Evolutionary conservation across 1,140 invertebrate species (phyloP), one percentile per base, ranked within the genome.

Genomic region (Psix sp.): DNA sequence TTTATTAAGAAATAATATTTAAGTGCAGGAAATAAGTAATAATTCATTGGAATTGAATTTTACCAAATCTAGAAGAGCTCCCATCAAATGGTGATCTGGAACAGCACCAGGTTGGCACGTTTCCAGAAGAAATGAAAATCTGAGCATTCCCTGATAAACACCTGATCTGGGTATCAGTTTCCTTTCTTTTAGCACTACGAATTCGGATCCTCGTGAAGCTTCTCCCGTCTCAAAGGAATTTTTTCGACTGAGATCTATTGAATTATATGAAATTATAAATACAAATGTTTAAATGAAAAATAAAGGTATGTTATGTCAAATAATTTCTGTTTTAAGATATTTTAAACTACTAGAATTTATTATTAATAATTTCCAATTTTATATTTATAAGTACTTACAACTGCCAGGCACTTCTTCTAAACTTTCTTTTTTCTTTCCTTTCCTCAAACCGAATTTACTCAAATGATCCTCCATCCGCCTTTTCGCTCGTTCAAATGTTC

Each of bases 41-140:
- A 24, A 24, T 24, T 24, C 9, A 24, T 24, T 5, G 6, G 36
- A 5, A 9, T 14, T 3, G 1, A 29, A 4, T 48, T 38, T n/a
- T 89, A 98, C 97, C 90, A 99, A 90, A 87, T 99, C 97, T 21
- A 99, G 85, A 35, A 98, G 88, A 5, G 97, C 96, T n/a, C 95
- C 96, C 77, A 99, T 91, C 24, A 99, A 90, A 80, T 97, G 94
- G 15, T 97, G 92, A 89, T 99, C 98, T 1, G 98, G 98, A 35
- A 99, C 92, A 0, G 94, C 91, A 10, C 98, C 98, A 6, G 98
- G 98, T 46, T 95, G 93, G 81, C 95, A 98, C 18, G 95, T 96
- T 85, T 99, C 97, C 54, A 99, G 82, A 4, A 99, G 85, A 84
- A 98, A 97, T 11, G 93, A 93, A 75, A 98, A 92, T 56, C 96